phyloP scores from a whole-genome alignment of 2,113 vertebrate species.

The Trichechus manatus region DNA sequence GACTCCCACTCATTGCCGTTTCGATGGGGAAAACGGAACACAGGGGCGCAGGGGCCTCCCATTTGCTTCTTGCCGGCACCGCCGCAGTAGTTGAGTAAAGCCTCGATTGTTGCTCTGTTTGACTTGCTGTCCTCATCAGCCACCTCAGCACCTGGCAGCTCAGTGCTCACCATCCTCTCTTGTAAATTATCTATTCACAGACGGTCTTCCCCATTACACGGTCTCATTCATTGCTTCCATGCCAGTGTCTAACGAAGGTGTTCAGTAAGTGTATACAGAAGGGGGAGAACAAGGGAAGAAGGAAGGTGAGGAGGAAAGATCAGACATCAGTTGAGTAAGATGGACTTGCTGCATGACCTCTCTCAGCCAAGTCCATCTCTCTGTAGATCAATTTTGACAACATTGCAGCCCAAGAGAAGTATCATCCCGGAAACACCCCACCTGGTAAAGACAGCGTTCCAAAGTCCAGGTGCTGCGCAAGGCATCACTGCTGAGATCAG shows the following conservation, averaged over 20 bases:
- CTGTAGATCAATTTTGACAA: neutral
- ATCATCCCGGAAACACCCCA: neutral
- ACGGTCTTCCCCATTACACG: neutral
- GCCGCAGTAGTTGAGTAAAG: neutral
- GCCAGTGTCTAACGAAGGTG: neutral
- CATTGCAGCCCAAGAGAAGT: neutral
- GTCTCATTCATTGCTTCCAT: neutral
- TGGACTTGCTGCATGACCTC: neutral
- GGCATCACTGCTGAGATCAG: accelerated
- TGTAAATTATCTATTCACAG: neutral
- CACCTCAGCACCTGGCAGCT: neutral
- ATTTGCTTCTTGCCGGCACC: neutral
- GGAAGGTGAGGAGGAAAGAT: neutral
- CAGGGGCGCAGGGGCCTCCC: neutral
- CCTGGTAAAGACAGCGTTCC: neutral
- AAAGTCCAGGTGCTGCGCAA: neutral
- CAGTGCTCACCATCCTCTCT: neutral
- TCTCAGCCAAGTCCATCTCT: neutral
- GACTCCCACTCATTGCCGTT: accelerated
- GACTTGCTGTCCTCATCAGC: neutral
- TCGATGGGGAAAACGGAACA: neutral
- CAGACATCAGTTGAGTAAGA: too few species aligned
- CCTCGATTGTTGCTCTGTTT: neutral
- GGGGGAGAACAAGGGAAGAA: neutral
- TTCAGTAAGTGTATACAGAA: neutral